phyloP scores from a whole-genome alignment of 35 echinoderm and acorn worm genomes.

The Heliocidaris erythrogramma region DNA sequence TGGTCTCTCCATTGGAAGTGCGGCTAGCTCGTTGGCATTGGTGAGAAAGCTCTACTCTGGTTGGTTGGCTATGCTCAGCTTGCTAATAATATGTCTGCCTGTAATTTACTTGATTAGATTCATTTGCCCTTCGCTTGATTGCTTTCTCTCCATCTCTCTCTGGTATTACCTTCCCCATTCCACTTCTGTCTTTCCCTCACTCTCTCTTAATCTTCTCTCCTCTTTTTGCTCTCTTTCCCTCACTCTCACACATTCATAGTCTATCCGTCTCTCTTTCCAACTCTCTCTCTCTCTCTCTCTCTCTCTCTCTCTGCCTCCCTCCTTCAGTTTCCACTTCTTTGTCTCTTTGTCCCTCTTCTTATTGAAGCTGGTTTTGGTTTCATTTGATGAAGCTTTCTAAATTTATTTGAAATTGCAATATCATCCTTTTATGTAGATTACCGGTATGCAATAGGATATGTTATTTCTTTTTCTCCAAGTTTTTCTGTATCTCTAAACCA shows the following conservation, averaged over 20 bases:
- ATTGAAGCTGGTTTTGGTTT: background rate
- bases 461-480: background rate
- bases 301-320: background rate
- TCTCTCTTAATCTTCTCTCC: background rate
- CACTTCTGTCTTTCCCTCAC: background rate
- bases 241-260: background rate
- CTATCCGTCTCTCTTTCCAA: background rate
- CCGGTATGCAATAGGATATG: too few species aligned
- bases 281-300: background rate
- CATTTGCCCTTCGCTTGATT: background rate
- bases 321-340: background rate
- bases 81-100: conserved; percentile 35
- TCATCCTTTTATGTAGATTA: background rate
- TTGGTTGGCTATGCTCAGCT: background rate
- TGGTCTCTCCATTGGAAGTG: conserved; percentile 29
- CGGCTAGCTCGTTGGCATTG: background rate
- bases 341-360: background rate
- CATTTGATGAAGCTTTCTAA: background rate
- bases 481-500: background rate
- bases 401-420: background rate
- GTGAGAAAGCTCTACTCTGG: background rate
- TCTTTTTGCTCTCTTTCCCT: background rate
- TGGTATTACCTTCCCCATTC: background rate
- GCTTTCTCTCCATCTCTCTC: background rate
- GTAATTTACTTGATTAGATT: conserved; percentile 37